These are phyloP conservation scores for Glaucopsyche alexis DNA, from an alignment of 2,888 invertebrate species.

Conservation along the genomic window DNA sequence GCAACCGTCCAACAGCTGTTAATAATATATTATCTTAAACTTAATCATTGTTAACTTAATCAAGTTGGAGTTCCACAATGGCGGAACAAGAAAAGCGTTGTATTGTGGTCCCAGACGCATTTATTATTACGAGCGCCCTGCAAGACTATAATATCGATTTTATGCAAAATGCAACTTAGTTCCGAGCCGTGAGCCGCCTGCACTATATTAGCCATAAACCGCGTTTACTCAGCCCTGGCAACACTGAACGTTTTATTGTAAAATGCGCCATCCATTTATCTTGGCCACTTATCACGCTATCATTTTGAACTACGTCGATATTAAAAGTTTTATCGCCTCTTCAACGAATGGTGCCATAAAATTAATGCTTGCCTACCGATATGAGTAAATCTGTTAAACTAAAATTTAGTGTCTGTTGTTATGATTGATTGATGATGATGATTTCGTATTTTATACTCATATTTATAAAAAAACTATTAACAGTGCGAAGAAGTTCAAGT, in stretches of 20 bases:
- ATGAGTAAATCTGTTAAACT: slow-evolving; percentile 3
- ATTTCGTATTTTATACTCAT: too few species aligned
- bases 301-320: slow-evolving; percentile 39
- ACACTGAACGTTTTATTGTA: slow-evolving; percentile 53
- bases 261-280: slow-evolving; percentile 60
- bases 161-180: slow-evolving; percentile 73
- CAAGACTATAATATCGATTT: slow-evolving; percentile 59
- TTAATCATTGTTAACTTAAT: slow-evolving; percentile 27
- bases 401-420: neutral
- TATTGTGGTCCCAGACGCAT: slow-evolving; percentile 33
- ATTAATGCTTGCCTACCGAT: slow-evolving; percentile 11
- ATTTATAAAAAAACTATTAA: too few species aligned
- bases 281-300: slow-evolving; percentile 49
- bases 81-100: slow-evolving; percentile 19
- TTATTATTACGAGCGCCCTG: slow-evolving; percentile 48
- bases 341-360: slow-evolving; percentile 28
- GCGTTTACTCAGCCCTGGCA: slow-evolving; percentile 52
- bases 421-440: too few species aligned
- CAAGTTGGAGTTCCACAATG: slow-evolving; percentile 17
- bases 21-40: slow-evolving; percentile 18
- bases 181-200: slow-evolving; percentile 51
- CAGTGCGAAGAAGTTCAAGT: neutral
- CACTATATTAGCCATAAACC: slow-evolving; percentile 60
- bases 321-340: slow-evolving; percentile 36
- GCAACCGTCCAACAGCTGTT: slow-evolving; percentile 18